phyloP scores from a whole-genome alignment of 2,797 vertebrate genomes.

The Myiothlypis coronata region DNA sequence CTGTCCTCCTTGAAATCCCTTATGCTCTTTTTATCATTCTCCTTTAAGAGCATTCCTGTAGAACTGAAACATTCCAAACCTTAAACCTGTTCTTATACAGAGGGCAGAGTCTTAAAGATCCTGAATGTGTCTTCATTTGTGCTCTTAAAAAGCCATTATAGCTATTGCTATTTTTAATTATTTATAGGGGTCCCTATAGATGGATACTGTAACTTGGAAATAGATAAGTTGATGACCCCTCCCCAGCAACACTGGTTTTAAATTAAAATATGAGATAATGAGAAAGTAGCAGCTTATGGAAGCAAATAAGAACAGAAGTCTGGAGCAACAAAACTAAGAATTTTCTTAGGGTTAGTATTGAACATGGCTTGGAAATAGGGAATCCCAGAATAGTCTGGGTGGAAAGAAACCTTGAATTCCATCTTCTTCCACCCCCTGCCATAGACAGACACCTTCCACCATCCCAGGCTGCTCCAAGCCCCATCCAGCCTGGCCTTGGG shows the following conservation, averaged over 20 bases:
- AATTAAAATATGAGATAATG: neutral
- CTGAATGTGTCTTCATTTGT: neutral
- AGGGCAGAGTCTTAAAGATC: neutral
- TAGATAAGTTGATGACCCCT: neutral
- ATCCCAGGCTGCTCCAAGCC: rapidly evolving
- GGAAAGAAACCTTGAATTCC: neutral
- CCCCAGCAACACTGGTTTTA: neutral
- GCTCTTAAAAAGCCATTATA: conserved; percentile 29
- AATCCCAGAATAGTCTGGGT: neutral
- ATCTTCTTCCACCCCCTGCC: rapidly evolving
- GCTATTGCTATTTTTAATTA: neutral
- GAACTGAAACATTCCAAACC: neutral
- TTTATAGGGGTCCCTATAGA: neutral
- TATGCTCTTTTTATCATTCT: neutral
- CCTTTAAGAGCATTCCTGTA: neutral
- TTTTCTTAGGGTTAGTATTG: neutral
- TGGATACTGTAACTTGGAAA: neutral
- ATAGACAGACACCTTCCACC: neutral
- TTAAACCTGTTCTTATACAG: neutral
- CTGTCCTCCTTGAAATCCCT: neutral
- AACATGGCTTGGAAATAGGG: neutral
- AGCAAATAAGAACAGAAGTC: neutral
- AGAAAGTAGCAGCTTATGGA: neutral
- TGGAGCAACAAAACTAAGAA: rapidly evolving
- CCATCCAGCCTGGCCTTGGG: rapidly evolving